Base-by-base conservation (phyloP, 2,888 invertebrate genomes). In the Abrostola tripartita region DNA sequence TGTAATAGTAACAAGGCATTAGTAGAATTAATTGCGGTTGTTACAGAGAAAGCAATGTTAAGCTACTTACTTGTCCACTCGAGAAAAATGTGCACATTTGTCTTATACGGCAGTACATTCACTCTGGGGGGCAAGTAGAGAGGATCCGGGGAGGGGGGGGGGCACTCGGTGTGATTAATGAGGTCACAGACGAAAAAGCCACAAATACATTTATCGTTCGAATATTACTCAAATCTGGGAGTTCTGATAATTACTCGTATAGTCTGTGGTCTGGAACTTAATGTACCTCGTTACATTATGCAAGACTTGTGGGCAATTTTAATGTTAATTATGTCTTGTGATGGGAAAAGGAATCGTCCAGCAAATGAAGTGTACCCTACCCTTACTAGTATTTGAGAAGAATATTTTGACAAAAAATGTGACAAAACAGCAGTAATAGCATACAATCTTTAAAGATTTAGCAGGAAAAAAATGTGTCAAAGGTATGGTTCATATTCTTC, bases 51-150 rank as follows among this genome's bases (percentile, higher is more conserved):
- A 75, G 68, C 68, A 75, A 78, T 75, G 63, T 37, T 8, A 65
- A 52, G 52, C 62, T 67, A 69, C 69, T 55, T 71, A 66, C 68
- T 62, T 71, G 73, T 68, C 76, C 73, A 71, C 74, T 78, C 51
- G 56, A 70, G 77, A 80, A 74, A 77, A 81, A 79, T 80, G 77
- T 72, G 72, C 71, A 55, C 81, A 81, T 80, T 80, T 77, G 79
- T 80, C 81, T 75, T 65, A 47, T 52, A 8, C 8, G n/a, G 12
- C 8, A 50, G 60, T 64, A 53, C 61, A 53, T 65, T 71, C 24
- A 24, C 24, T 24, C 1, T 4, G 24, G 24, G 24, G 24, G 24
- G 24, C 4, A 24, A 24, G 24, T 24, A 2, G 24, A 24, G 24
- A n/a, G n/a, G n/a, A n/a, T n/a, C n/a, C n/a, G n/a, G 24, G 24